Conservation (phyloP, 2,113 vertebrate species). For the Zingel zingel region DNA sequence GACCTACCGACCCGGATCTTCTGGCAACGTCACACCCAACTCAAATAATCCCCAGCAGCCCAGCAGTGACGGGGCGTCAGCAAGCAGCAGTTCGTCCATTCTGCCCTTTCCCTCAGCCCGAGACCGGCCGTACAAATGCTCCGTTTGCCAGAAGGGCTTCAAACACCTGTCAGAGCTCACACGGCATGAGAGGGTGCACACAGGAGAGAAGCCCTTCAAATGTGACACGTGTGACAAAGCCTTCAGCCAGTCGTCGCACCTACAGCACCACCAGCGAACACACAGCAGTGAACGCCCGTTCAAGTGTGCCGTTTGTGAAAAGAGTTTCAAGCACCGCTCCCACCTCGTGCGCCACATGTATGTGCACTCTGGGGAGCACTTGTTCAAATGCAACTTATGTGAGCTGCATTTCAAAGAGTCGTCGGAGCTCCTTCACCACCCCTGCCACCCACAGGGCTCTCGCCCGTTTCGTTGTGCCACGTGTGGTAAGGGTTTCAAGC, state of each 20-base stretch:
- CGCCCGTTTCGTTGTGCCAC: constrained; percentile 94
- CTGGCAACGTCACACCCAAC: constrained; percentile 72
- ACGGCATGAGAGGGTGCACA: constrained; percentile 95
- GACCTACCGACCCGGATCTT: constrained; percentile 90
- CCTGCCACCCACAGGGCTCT: constrained; percentile 94
- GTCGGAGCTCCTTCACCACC: constrained; percentile 94
- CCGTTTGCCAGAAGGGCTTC: constrained; percentile 97
- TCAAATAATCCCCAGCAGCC: constrained; percentile 78
- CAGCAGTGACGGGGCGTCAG: constrained; percentile 71
- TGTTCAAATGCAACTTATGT: constrained; percentile 96
- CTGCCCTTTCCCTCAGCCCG: constrained; percentile 82
- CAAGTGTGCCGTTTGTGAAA: constrained; percentile 96
- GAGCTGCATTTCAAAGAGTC: constrained; percentile 98
- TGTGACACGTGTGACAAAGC: constrained; percentile 97
- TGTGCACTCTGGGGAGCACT: constrained; percentile 94
- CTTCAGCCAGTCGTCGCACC: constrained; percentile 97
- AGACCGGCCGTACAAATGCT: constrained; percentile 95
- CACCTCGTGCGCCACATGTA: constrained; percentile 99
- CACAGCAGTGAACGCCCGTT: constrained; percentile 97
- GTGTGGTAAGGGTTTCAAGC: constrained; percentile 96
- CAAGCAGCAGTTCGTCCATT: constrained; percentile 82
- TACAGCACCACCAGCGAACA: constrained; percentile 96
- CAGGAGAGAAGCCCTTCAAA: constrained; percentile 97
- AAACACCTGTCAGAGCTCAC: constrained; percentile 96
- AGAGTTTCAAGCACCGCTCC: constrained; percentile 98